Percentiles rank a stretch among this genome's conserved stretches.
Evolutionary conservation across 2,888 invertebrate species (phyloP).

Genomic region (Ischnus inquisitorius): DNA sequence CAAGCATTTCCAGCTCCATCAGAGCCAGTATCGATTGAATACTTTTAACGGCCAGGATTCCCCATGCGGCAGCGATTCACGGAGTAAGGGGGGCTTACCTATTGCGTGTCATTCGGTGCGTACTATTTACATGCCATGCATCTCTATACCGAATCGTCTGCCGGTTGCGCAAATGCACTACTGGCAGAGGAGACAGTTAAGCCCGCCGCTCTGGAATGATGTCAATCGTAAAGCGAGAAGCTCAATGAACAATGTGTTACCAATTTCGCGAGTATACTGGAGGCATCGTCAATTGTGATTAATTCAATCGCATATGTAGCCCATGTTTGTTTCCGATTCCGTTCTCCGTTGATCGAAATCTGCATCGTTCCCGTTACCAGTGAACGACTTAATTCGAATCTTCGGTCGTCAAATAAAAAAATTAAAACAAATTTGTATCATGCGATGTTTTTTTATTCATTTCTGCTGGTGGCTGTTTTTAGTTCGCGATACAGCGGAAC

Average conservation of each 20-base stretch:
- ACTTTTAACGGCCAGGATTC: constrained; percentile 41
- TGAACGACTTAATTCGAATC: background rate
- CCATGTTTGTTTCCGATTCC: constrained; percentile 26
- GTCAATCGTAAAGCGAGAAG: constrained; percentile 38
- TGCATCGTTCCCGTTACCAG: background rate
- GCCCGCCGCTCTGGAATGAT: constrained; percentile 7
- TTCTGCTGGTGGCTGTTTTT: background rate
- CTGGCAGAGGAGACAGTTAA: constrained; percentile 19
- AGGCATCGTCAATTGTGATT: constrained; percentile 37
- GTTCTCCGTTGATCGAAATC: background rate
- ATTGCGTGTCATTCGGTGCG: constrained; percentile 51
- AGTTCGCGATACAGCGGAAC: background rate
- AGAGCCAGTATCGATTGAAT: constrained; percentile 49
- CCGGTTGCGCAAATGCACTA: constrained; percentile 24
- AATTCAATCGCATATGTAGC: constrained; percentile 37
- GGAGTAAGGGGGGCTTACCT: background rate
- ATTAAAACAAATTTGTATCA: background rate
- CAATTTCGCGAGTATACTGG: constrained; percentile 33
- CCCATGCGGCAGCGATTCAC: constrained; percentile 1
- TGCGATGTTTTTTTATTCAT: no score
- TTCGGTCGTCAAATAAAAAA: background rate
- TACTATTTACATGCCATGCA: constrained; percentile 58
- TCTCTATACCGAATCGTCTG: constrained; percentile 49
- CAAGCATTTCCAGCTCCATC: constrained; percentile 43
- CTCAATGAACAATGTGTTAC: constrained; percentile 51